phyloP scores from a whole-genome alignment of 2,888 invertebrate species.

The Drosophila lutescens region DNA sequence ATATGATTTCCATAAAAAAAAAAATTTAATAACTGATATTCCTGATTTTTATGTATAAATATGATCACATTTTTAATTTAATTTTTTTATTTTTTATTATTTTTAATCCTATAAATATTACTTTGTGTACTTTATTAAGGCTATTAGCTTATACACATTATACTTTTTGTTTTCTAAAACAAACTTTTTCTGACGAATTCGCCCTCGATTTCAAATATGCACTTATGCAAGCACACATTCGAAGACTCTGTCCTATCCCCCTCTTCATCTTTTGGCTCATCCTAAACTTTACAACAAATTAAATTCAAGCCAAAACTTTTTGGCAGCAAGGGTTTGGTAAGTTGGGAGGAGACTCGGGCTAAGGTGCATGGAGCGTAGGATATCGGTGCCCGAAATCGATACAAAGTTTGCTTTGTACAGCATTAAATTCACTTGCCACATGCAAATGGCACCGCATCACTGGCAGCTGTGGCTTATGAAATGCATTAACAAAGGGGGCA shows the following conservation, averaged over 20 bases:
- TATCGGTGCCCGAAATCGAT: conserved; percentile 54
- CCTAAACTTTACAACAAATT: conserved; percentile 44
- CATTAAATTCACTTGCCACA: conserved; percentile 64
- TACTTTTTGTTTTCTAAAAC: too few species aligned
- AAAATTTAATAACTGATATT: too few species aligned
- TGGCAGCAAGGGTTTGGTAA: conserved; percentile 14
- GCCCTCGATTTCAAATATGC: conserved; percentile 28
- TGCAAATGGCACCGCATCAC: conserved; percentile 47
- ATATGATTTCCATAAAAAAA: too few species aligned
- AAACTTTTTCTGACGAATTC: background rate
- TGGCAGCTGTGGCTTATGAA: conserved; percentile 63
- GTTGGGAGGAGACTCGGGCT: background rate
- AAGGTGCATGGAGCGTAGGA: conserved; percentile 24
- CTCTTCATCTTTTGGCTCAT: conserved; percentile 18
- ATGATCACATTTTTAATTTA: too few species aligned
- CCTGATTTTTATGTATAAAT: too few species aligned
- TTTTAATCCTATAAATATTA: background rate
- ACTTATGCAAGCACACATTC: conserved; percentile 20
- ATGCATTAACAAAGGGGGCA: conserved; percentile 69
- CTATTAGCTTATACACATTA: too few species aligned
- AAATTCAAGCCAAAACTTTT: conserved; percentile 44
- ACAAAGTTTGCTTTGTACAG: conserved; percentile 60
- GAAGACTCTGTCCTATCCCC: conserved; percentile 3
- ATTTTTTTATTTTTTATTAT: too few species aligned
- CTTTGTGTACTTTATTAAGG: background rate